Evolutionary conservation across 2,888 invertebrate genomes (phyloP), one percentile per base, ranked within the genome.

Genomic region (Calliscelio sp.): DNA sequence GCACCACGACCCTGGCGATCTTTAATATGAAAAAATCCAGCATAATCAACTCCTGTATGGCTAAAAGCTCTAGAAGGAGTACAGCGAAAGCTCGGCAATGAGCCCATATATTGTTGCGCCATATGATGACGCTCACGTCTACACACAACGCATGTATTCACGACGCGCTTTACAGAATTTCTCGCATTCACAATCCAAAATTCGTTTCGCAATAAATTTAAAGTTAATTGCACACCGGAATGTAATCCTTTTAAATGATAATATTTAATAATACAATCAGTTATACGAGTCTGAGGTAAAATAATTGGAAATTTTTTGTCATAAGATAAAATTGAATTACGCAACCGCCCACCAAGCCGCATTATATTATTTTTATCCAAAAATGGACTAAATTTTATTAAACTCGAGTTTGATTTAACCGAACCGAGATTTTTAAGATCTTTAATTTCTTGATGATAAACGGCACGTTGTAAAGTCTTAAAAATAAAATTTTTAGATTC

Each of bases 121-220:
- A 41, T 1, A 18, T 61, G 7, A 3, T 24, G 20, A n/a, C 24
- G 10, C 22, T 61, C 20, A 1, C 41, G 38, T 22, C 24, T 38
- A 16, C 61, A 41, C 2, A 3, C 10, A 14, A 61, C 16, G 16
- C 61, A 61, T 24, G 3, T 11, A 61, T 18, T 10, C 7, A 38
- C 41, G 11, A 61, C 41, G 1, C 18, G 20, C 41, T 61, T 61
- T 1, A 22, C 41, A 8, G 11, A 7, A 18, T 22, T 16, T 14
- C 61, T 38, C 6, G 61, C 18, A 41, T 61, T 61, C 14, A 41
- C 11, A 61, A 61, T 38, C 61, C 61, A 61, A 61, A 35, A 61
- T 18, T 61, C 61, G 2, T 22, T 32, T 5, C 61, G 18, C 7
- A 61, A 20, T 7, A 25, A 24, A 28, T 55, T 49, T 16, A 49